Evolutionary conservation across 2,797 vertebrate genomes (phyloP).

Genomic region (Betta splendens): DNA sequence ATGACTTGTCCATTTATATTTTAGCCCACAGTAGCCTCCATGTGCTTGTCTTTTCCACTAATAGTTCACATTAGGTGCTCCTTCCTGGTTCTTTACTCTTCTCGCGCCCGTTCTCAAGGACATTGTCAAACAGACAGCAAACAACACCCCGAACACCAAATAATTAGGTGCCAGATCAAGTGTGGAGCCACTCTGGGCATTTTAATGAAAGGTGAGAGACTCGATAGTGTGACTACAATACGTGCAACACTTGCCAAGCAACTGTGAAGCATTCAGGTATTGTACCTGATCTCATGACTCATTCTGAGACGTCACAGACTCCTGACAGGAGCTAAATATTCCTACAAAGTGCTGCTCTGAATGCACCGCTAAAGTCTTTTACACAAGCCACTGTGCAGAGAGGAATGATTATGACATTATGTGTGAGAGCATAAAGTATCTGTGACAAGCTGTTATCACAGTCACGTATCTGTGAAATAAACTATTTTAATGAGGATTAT

Average conservation of each 20-base stretch:
- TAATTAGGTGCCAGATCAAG: constrained; percentile 27
- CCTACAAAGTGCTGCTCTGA: constrained; percentile 23
- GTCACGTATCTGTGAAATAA: not conserved
- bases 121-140: constrained; percentile 9
- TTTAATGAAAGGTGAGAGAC: constrained; percentile 10
- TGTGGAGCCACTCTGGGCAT: constrained; percentile 10
- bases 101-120: constrained; percentile 3
- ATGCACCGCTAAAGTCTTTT: constrained; percentile 15
- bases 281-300: constrained; percentile 52
- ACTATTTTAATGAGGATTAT: not conserved
- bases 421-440: not conserved
- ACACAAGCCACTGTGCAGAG: constrained; percentile 4
- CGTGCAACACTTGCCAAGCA: constrained; percentile 30
- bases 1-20: constrained; percentile 8
- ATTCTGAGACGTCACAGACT: constrained; percentile 46
- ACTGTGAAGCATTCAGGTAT: constrained; percentile 35
- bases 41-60: not conserved
- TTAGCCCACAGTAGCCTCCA: constrained; percentile 5
- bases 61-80: constrained; percentile 5
- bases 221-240: constrained; percentile 18
- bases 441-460: not conserved
- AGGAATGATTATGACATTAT: constrained; percentile 2
- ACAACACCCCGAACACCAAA: constrained; percentile 12
- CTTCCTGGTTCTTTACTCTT: not conserved
- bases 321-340: constrained; percentile 25